phyloP scores from a whole-genome alignment of 2,888 invertebrate genomes.

The Andrena camellia region DNA sequence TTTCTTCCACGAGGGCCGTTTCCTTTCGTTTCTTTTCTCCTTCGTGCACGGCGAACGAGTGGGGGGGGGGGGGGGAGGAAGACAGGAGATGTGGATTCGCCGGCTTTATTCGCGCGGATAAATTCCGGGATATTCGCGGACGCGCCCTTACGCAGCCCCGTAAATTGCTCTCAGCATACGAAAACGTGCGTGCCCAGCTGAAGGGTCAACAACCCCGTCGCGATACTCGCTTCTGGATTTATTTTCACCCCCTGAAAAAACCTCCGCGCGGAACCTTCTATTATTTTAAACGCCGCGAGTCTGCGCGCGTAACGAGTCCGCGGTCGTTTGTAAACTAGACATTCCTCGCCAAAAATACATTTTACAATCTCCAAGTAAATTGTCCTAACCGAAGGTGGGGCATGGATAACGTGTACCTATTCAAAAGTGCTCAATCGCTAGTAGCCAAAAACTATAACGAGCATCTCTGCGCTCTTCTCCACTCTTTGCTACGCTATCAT shows the following conservation, averaged over 20 bases:
- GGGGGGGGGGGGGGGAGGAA: conserved; percentile 28
- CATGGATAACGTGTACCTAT: neutral
- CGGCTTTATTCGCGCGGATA: conserved; percentile 34
- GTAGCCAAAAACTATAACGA: no score
- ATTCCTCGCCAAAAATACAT: neutral
- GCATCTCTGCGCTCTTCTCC: no score
- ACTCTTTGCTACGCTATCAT: no score
- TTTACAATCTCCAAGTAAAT: neutral
- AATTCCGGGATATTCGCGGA: conserved; percentile 46
- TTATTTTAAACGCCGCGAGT: conserved; percentile 36
- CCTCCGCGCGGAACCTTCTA: conserved; percentile 13
- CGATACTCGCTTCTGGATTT: conserved; percentile 47
- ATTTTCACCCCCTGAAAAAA: conserved; percentile 43
- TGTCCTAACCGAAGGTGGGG: neutral
- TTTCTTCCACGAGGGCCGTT: neutral
- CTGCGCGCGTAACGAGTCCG: conserved; percentile 11
- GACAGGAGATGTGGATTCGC: conserved; percentile 2
- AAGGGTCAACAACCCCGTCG: conserved; percentile 62
- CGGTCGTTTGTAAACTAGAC: conserved; percentile 3
- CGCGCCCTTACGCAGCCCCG: conserved; percentile 47
- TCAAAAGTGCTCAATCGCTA: no score
- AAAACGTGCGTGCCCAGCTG: conserved; percentile 49
- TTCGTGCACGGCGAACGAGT: neutral
- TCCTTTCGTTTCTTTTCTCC: no score
- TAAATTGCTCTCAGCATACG: conserved; percentile 51